Evolutionary conservation across 1,140 invertebrate species (phyloP).

Genomic region (Sitophilus oryzae): DNA sequence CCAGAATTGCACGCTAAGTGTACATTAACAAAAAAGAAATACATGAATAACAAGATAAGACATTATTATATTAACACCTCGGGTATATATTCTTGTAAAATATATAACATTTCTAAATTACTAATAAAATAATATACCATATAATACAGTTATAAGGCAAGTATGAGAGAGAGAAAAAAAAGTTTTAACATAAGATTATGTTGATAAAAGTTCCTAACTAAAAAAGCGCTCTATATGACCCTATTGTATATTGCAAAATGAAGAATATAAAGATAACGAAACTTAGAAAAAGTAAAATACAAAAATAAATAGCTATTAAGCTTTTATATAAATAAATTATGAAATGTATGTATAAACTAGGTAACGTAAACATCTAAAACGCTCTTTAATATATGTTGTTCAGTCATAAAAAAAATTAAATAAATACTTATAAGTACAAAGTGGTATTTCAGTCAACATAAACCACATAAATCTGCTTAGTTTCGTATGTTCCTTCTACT

Average conservation of each 20-base stretch:
- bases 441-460: neutral
- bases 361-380: neutral
- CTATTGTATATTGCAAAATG: neutral
- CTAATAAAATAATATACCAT: neutral
- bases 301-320: too few species aligned
- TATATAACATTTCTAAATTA: neutral
- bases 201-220: neutral
- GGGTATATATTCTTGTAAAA: neutral
- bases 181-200: neutral
- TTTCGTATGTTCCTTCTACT: too few species aligned
- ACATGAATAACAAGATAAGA: too few species aligned
- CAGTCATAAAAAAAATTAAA: neutral
- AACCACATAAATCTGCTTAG: too few species aligned
- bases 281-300: too few species aligned
- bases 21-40: too few species aligned
- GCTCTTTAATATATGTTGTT: too few species aligned
- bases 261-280: too few species aligned
- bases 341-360: neutral
- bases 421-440: neutral
- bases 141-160: neutral
- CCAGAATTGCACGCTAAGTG: too few species aligned
- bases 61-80: neutral
- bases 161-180: neutral
- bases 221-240: neutral
- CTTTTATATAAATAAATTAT: too few species aligned